These are phyloP conservation scores for Onychomys arenicola DNA, from an alignment of 2,797 vertebrate species.

Conservation along the genomic window DNA sequence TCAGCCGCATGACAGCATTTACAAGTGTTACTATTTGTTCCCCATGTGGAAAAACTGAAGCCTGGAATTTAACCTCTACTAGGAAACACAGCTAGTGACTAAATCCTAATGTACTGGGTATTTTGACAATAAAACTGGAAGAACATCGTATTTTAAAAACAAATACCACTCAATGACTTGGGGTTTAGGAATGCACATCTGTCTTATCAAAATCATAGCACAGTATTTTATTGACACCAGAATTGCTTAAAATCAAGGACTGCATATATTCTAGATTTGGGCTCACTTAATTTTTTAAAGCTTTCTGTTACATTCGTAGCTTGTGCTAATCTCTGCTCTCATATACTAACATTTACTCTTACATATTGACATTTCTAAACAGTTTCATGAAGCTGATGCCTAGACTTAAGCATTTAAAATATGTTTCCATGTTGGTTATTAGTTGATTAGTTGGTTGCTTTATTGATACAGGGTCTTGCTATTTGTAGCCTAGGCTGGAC, in stretches of 20 bases:
- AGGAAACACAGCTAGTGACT: background rate
- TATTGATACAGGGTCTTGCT: background rate
- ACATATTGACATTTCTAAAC: background rate
- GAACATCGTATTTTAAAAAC: conserved; percentile 16
- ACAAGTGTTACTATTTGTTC: background rate
- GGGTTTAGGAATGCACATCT: background rate
- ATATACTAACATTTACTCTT: background rate
- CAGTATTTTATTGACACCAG: background rate
- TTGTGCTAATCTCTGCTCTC: background rate
- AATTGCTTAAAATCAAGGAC: conserved; percentile 34
- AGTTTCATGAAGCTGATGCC: background rate
- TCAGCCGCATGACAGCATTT: background rate
- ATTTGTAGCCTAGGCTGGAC: background rate
- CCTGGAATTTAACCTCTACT: background rate
- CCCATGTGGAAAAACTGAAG: background rate
- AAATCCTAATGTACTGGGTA: background rate
- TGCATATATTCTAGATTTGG: background rate
- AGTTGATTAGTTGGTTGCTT: background rate
- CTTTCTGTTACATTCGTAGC: background rate
- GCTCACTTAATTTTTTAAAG: background rate
- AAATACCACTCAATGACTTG: background rate
- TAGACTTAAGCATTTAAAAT: background rate
- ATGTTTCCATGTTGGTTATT: background rate
- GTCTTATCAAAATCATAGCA: background rate
- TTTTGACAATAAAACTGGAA: conserved; percentile 11